A percentile compares a stretch with the other conserved stretches of the same genome.
Evolutionary conservation across 2,797 vertebrate genomes (phyloP).

Genomic region (Pantherophis vulpinus): DNA sequence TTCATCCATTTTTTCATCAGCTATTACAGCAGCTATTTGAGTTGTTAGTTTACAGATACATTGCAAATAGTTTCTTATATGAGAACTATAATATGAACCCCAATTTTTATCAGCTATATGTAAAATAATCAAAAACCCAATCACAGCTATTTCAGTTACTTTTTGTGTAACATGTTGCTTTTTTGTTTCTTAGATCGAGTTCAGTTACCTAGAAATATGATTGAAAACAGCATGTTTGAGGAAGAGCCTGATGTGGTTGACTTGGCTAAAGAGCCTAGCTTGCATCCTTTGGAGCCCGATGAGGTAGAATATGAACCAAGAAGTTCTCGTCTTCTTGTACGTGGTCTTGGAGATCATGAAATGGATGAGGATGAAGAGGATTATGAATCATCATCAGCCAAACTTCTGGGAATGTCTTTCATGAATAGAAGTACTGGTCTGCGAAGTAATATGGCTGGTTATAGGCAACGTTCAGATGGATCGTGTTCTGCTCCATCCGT

Average conservation of each 20-base stretch:
- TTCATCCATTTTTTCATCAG: neutral
- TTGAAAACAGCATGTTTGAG: conserved; percentile 99
- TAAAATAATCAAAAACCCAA: neutral
- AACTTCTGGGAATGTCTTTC: conserved; percentile 94
- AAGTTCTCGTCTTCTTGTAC: conserved; percentile 88
- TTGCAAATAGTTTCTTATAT: neutral
- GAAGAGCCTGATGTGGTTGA: conserved; percentile 96
- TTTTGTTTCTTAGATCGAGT: conserved; percentile 78
- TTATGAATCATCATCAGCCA: conserved; percentile 94
- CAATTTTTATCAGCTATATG: neutral
- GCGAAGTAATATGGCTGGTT: conserved; percentile 73
- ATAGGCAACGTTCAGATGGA: conserved; percentile 78
- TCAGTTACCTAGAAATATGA: conserved; percentile 95
- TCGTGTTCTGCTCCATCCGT: conserved; percentile 80
- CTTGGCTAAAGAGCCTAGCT: conserved; percentile 87
- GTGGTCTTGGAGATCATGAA: conserved; percentile 92
- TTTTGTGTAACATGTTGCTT: neutral
- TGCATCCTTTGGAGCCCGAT: conserved; percentile 91
- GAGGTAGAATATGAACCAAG: conserved; percentile 89
- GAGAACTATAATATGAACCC: neutral
- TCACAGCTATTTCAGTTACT: neutral
- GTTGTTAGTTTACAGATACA: neutral
- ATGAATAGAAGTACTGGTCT: conserved; percentile 92
- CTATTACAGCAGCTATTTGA: neutral
- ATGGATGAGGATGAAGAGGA: conserved; percentile 96